phyloP scores from a whole-genome alignment of 2,797 vertebrate genomes.

The Poeciliopsis paucimaculata region DNA sequence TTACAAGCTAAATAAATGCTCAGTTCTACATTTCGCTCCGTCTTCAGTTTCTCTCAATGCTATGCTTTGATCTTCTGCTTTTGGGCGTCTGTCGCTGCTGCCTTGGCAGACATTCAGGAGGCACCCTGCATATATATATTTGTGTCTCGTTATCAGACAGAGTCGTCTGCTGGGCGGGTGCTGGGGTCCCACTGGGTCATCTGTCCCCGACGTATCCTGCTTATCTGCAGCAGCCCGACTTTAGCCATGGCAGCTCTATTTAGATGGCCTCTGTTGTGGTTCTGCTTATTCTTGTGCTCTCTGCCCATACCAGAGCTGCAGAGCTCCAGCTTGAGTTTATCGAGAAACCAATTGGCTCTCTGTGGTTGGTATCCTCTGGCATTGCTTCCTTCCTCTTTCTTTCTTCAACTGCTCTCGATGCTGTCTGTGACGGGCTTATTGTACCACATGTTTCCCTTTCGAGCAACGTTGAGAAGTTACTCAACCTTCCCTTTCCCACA shows the following conservation, averaged over 20 bases:
- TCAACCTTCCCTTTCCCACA: constrained; percentile 47
- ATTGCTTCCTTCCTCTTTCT: constrained; percentile 74
- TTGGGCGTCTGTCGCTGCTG: constrained; percentile 24
- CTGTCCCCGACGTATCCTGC: constrained; percentile 48
- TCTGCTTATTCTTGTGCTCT: constrained; percentile 14
- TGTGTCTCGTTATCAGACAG: constrained; percentile 58
- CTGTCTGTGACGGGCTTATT: constrained; percentile 31
- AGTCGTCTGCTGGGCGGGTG: constrained; percentile 54
- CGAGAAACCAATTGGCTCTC: constrained; percentile 41
- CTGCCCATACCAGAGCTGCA: constrained; percentile 10
- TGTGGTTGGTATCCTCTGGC: constrained; percentile 50
- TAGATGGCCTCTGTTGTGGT: constrained; percentile 33
- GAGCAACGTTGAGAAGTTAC: constrained; percentile 12
- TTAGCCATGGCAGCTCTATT: constrained; percentile 33
- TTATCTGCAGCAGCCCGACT: constrained; percentile 57
- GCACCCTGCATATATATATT: constrained; percentile 56
- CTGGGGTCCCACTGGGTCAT: constrained; percentile 36
- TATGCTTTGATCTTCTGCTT: constrained; percentile 4
- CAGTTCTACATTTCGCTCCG: background rate
- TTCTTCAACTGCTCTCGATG: constrained; percentile 26
- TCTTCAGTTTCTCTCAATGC: background rate
- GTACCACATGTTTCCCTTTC: constrained; percentile 58
- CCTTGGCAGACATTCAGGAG: constrained; percentile 31
- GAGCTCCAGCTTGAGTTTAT: constrained; percentile 21
- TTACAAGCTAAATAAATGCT: background rate